Evolutionary conservation across 2,113 vertebrate species (phyloP).

Genomic region (Nothocercus nigrocapillus): DNA sequence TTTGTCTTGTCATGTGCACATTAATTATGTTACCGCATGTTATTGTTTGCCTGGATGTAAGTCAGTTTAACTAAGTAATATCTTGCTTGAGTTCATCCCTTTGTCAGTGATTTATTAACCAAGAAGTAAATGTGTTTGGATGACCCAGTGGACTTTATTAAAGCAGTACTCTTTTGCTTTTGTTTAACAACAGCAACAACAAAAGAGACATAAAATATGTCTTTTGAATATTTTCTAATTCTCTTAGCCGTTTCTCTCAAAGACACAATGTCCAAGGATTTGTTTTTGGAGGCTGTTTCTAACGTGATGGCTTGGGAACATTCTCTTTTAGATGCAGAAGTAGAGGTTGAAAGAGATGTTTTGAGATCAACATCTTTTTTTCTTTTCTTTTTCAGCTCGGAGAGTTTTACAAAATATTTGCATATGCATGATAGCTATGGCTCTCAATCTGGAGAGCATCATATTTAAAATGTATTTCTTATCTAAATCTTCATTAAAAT

Average conservation of each 20-base stretch:
- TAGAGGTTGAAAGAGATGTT: rapidly evolving
- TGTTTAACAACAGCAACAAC: background rate
- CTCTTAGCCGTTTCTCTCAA: background rate
- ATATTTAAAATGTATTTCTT: background rate
- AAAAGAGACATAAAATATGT: background rate
- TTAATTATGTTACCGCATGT: background rate
- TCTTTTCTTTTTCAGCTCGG: background rate
- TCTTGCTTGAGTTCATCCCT: background rate
- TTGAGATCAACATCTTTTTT: background rate
- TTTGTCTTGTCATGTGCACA: background rate
- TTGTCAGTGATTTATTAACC: background rate
- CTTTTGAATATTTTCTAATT: background rate
- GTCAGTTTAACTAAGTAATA: background rate
- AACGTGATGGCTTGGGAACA: background rate
- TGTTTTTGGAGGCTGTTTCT: background rate
- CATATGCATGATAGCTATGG: background rate
- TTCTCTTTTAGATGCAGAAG: background rate
- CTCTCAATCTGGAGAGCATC: background rate
- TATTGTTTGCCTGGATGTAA: background rate
- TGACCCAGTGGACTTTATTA: background rate
- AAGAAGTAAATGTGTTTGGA: background rate
- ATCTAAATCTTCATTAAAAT: background rate
- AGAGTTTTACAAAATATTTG: background rate
- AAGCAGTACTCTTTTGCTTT: background rate
- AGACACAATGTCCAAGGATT: background rate